phyloP scores from a whole-genome alignment of 2,888 invertebrate species.

The Azorinus chamasolen region DNA sequence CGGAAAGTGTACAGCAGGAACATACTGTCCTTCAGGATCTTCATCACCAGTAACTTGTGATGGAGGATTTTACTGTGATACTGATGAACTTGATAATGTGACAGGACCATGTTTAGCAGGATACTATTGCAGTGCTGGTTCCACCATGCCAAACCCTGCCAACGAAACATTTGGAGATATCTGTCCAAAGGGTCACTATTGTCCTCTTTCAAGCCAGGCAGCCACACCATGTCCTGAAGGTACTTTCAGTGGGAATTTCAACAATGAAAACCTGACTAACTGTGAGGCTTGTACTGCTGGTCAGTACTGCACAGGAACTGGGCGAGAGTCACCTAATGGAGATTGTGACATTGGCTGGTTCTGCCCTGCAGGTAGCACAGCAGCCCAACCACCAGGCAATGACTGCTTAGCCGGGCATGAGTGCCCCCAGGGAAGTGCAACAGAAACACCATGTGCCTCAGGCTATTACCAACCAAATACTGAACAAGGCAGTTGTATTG shows the following conservation, averaged over 20 bases:
- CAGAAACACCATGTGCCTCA: constrained; percentile 80
- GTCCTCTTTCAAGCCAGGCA: constrained; percentile 77
- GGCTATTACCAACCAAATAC: constrained; percentile 81
- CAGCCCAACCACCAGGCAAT: constrained; percentile 82
- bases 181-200: constrained; percentile 84
- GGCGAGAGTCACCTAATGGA: constrained; percentile 78
- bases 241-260: constrained; percentile 76
- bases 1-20: constrained; percentile 81
- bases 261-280: constrained; percentile 78
- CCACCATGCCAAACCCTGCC: constrained; percentile 82
- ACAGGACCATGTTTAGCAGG: constrained; percentile 81
- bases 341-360: constrained; percentile 82
- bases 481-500: constrained; percentile 77
- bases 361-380: constrained; percentile 79
- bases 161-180: constrained; percentile 84
- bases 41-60: constrained; percentile 76
- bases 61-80: constrained; percentile 81
- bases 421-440: constrained; percentile 81
- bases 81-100: constrained; percentile 74
- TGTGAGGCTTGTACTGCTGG: constrained; percentile 84
- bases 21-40: constrained; percentile 83
- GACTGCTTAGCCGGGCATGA: constrained; percentile 82
- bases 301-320: constrained; percentile 80
- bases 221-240: constrained; percentile 82
- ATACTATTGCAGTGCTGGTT: constrained; percentile 80